These are phyloP conservation scores for Oedothorax gibbosus DNA, from an alignment of 1,140 invertebrate species.

Conservation along the genomic window DNA sequence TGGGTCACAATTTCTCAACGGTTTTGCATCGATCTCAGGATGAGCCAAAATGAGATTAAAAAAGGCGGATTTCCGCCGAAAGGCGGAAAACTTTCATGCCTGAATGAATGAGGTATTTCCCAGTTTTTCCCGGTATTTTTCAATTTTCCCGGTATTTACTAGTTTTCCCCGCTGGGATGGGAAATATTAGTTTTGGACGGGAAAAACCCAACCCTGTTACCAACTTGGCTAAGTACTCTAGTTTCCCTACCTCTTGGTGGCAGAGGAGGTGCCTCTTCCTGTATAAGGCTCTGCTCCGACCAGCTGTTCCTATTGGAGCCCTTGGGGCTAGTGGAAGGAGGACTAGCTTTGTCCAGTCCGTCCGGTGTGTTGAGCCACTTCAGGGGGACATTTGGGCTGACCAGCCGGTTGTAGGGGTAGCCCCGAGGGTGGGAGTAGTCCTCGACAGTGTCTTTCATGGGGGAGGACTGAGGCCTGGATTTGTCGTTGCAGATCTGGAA, in stretches of 20 bases:
- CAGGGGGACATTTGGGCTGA: constrained; percentile 73
- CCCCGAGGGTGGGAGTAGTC: constrained; percentile 73
- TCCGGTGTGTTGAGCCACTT: constrained; percentile 72
- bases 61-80: too few relatives aligned
- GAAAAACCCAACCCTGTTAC: too few relatives aligned
- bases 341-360: constrained; percentile 63
- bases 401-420: constrained; percentile 73
- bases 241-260: constrained; percentile 72
- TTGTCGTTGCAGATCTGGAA: constrained; percentile 48
- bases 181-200: too few relatives aligned
- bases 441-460: constrained; percentile 51
- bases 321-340: constrained; percentile 33
- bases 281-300: constrained; percentile 70
- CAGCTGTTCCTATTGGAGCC: constrained; percentile 71
- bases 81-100: too few relatives aligned
- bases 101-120: too few relatives aligned
- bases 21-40: too few relatives aligned
- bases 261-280: constrained; percentile 74
- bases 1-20: too few relatives aligned
- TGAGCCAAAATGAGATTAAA: too few relatives aligned
- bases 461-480: constrained; percentile 22
- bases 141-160: too few relatives aligned
- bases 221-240: too few relatives aligned
- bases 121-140: too few relatives aligned
- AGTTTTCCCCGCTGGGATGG: too few relatives aligned